A percentile compares a stretch with the other conserved stretches of the same genome.
Conservation (phyloP, 2,888 invertebrate genomes). For the Helleia helle region DNA sequence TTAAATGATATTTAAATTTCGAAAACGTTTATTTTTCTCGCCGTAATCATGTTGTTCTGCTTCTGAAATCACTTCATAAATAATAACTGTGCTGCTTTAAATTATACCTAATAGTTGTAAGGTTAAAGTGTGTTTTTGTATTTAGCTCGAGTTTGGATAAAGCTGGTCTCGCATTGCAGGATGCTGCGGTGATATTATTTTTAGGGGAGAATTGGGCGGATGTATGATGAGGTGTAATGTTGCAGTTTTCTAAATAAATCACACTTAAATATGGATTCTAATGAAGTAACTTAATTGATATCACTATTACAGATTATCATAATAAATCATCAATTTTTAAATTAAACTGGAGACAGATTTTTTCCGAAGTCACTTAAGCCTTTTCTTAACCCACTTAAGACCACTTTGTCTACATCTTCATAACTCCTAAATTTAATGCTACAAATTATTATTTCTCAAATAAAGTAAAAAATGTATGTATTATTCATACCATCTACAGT, state of each 20-base stretch:
- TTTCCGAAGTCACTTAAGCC: too few species aligned
- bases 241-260: slow-evolving; percentile 24
- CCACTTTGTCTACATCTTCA: too few species aligned
- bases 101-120: slow-evolving; percentile 20
- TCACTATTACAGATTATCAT: too few species aligned
- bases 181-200: slow-evolving; percentile 38
- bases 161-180: slow-evolving; percentile 35
- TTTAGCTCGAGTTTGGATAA: slow-evolving; percentile 29
- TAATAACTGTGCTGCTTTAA: slow-evolving; percentile 12
- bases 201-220: slow-evolving; percentile 43
- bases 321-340: too few species aligned
- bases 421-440: too few species aligned
- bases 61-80: slow-evolving; percentile 37
- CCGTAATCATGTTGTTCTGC: slow-evolving; percentile 37
- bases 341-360: too few species aligned
- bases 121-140: slow-evolving; percentile 22
- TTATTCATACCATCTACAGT: too few species aligned
- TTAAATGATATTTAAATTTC: slow-evolving; percentile 43
- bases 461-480: too few species aligned
- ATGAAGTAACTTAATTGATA: too few species aligned
- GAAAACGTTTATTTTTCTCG: slow-evolving; percentile 33
- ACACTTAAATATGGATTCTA: not conserved
- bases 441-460: too few species aligned
- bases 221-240: slow-evolving; percentile 43
- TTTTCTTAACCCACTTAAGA: too few species aligned